Evolutionary conservation across 2,797 vertebrate genomes (phyloP), one percentile per base, ranked within the genome.

Genomic region (Adelosebastes latens): DNA sequence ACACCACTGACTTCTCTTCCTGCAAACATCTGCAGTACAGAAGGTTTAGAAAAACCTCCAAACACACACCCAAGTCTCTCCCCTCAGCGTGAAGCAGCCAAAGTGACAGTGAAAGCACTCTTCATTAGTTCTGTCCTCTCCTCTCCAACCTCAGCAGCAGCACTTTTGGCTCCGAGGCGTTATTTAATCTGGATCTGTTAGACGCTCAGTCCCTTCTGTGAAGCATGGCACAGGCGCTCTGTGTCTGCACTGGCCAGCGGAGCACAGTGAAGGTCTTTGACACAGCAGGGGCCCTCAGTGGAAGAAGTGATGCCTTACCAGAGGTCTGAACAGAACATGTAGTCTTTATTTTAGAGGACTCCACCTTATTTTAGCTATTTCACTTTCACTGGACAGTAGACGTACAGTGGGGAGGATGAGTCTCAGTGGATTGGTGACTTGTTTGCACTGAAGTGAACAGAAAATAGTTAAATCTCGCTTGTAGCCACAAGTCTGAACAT

Each of bases 251-350:
- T 53, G 84, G 80, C 82, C 68, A 36, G 59, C 1, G 39, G 79
- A 89, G 87, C 86, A 95, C 93, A 95, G 87, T 93, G 90, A 70
- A 66, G 3, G 69, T 66, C 93, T 93, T 93, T 95, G 88, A 93
- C 72, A 63, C 61, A 20, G 46, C 25, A 4, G 42, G 70, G 81
- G 68, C 80, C 80, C 72, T 77, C 63, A 53, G 80, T 91, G 90
- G 91, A 94, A 92, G 87, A 92, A 93, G 86, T 92, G 89, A 91
- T 88, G 86, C 87, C 63, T 80, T 29, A 83, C 74, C 73, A 55
- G 82, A 84, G 65, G 39, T 61, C 80, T 80, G n/a, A 79, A 85
- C 82, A 91, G 83, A 86, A 90, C 77, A 63, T 8, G 9, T 65
- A 60, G 60, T 56, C 36, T 89, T 81, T 66, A 34, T 83, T 78